Base-by-base conservation (phyloP, 2,888 invertebrate species). In the Imbricaverruca yamaguchii region DNA sequence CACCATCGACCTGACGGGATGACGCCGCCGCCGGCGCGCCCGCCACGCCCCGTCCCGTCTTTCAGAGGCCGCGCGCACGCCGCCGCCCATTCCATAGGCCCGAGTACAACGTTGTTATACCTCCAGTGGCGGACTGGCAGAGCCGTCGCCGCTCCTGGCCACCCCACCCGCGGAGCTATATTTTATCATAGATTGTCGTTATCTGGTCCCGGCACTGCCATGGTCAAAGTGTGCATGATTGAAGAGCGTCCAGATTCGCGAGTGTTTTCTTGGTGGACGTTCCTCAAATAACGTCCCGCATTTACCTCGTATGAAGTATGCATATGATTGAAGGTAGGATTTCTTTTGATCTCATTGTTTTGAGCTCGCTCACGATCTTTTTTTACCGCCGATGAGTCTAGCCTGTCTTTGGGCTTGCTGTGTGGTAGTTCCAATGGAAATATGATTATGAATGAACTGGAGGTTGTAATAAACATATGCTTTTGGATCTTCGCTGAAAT, bases 21-120 rank as follows among this genome's bases (percentile, higher is more conserved):
- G 74, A 74, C 53, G 15, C 53, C 8, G 74, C 69, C 63, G n/a
- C 23, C 15, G 25, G 39, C 39, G 55, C 74, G 12, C 59, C 59
- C 69, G 65, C 65, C 9, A n/a, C 74, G 74, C 55, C 74, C 74
- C 55, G 55, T 18, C 74, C 11, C 55, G 74, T 74, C 74, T 74
- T 74, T 74, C 74, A 74, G 23, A 8, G 74, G 74, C 74, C 74
- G 74, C 74, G 53, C 69, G 53, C 74, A 55, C 74, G 74, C 74
- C 53, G 10, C 74, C 15, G 74, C 55, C 74, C 74, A 74, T 74
- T 74, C 74, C 74, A 74, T 74, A 74, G 74, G 74, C 74, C 12
- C 55, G 74, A 74, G 74, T 74, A 74, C 74, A 74, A 74, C 74
- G 74, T 74, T 74, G 74, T 74, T 74, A 74, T 74, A 74, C 74